Evolutionary conservation across 2,888 invertebrate genomes (phyloP), one percentile per base, ranked within the genome.

Genomic region (Stictocephala bisonia): DNA sequence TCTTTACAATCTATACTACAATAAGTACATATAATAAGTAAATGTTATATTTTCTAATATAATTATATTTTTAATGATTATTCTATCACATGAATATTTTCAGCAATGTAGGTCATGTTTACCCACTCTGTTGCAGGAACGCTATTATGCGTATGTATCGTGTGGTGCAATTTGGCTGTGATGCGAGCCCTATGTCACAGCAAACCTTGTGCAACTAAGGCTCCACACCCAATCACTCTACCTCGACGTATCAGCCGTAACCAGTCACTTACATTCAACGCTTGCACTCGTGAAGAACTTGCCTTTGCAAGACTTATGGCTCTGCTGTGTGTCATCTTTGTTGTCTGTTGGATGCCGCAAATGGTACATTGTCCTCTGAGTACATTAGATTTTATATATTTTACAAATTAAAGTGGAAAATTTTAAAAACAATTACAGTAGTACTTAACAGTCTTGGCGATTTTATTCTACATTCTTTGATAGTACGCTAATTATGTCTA

Each of bases 261-360:
- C 71, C 74, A 74, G 50, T 80, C 80, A 29, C 74, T 80, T 41
- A 76, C 77, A 13, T 76, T 71, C 75, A 83, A 84, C 77, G 80
- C 87, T 22, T 88, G 90, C 77, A 92, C 94, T 0, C 89, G 90
- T 0, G 94, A 95, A 82, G 95, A 95, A 84, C 88, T 93, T 66
- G 92, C 93, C 75, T 95, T 95, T 84, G 93, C 94, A 78, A 88
- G 91, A 79, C 87, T 95, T 50, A 95, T 95, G 95, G 91, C 92
- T 1, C 88, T 91, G 66, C 88, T 95, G 48, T 93, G 94, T 77
- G 88, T 94, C 77, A 90, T 93, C 27, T 95, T 94, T 83, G 90
- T 94, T 81, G 85, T 91, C 50, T 95, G 94, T 84, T 95, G 95
- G 95, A 87, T 93, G 85, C 95, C 95, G 24, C 94, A 94, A 84